Percentiles rank a stretch among this genome's conserved stretches.
These are phyloP conservation scores for Lumbricus terrestris DNA, from an alignment of 2,888 invertebrate species.

Conservation along the genomic window DNA sequence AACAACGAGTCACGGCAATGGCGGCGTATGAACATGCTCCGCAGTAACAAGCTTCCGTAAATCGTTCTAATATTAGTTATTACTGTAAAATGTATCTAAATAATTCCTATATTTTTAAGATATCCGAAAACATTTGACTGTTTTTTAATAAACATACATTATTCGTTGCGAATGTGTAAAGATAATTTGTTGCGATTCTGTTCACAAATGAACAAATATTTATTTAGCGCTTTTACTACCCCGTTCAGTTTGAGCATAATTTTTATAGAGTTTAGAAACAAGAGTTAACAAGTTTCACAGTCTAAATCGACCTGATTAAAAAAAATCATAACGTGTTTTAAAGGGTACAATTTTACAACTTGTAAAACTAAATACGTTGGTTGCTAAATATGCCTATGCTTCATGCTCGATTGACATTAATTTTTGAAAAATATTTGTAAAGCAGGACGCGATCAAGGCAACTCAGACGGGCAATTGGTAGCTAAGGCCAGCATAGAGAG, in stretches of 20 bases:
- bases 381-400: too few relatives aligned
- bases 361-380: background rate
- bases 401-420: too few relatives aligned
- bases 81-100: too few relatives aligned
- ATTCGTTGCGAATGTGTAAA: too few relatives aligned
- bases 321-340: background rate
- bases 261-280: background rate
- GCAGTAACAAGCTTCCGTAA: background rate
- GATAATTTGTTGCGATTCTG: too few relatives aligned
- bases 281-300: background rate
- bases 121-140: background rate
- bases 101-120: background rate
- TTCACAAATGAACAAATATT: background rate
- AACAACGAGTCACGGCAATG: slow-evolving; percentile 8
- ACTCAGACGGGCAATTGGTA: too few relatives aligned
- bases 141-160: too few relatives aligned
- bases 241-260: background rate
- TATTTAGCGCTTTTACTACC: background rate
- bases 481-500: too few relatives aligned
- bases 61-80: background rate
- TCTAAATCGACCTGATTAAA: background rate
- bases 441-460: too few relatives aligned
- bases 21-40: background rate
- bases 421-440: too few relatives aligned
- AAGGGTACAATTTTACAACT: background rate